phyloP scores from a whole-genome alignment of 2,888 invertebrate species.

The Platycheirus rosarum region DNA sequence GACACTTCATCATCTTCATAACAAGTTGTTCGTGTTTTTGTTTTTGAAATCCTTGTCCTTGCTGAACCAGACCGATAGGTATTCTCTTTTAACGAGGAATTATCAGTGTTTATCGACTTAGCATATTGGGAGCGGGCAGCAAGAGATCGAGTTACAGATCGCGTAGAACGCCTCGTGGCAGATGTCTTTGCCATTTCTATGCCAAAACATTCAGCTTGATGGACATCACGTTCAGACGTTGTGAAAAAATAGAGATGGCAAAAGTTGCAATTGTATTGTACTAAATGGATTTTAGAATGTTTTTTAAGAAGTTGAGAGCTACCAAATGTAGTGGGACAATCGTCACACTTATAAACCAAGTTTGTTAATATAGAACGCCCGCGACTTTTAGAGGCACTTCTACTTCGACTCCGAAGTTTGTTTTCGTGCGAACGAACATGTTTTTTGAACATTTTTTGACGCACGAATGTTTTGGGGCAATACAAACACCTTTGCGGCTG shows the following conservation, averaged over 20 bases:
- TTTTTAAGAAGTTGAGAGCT: conserved; percentile 35
- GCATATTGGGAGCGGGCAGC: conserved; percentile 8
- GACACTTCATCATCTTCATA: conserved; percentile 20
- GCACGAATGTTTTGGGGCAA: conserved; percentile 51
- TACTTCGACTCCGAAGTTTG: conserved; percentile 26
- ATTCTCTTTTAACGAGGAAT: neutral
- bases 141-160: conserved; percentile 42
- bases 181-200: conserved; percentile 42
- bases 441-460: conserved; percentile 33
- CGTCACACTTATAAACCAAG: conserved; percentile 23
- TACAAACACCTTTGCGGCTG: conserved; percentile 49
- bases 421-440: conserved; percentile 47
- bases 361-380: neutral
- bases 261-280: conserved; percentile 48
- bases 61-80: neutral
- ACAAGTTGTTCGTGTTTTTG: neutral
- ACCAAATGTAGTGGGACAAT: conserved; percentile 58
- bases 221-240: conserved; percentile 42
- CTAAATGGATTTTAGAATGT: conserved; percentile 31
- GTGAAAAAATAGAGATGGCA: conserved; percentile 26
- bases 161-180: neutral
- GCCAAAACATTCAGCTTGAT: conserved; percentile 64
- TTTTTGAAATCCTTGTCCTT: neutral
- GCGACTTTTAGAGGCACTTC: neutral
- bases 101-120: neutral